phyloP scores from a whole-genome alignment of 2,113 vertebrate species.

The Semnornis frantzii region DNA sequence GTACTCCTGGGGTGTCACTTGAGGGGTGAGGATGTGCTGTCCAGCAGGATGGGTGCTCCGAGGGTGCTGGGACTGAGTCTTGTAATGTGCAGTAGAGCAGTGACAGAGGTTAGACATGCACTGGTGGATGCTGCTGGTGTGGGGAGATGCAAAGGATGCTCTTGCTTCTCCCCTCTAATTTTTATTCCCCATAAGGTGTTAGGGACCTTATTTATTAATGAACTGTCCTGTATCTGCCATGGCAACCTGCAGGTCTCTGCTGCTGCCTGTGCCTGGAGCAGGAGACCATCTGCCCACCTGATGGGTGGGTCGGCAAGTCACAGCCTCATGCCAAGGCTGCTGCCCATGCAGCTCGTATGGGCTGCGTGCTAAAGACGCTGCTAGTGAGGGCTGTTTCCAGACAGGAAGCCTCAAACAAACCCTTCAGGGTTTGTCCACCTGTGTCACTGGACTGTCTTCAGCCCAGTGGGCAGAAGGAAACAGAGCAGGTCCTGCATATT shows the following conservation, averaged over 20 bases:
- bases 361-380: rapidly evolving
- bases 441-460: not conserved
- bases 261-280: not conserved
- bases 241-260: not conserved
- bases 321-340: not conserved
- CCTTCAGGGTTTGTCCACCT: not conserved
- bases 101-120: not conserved
- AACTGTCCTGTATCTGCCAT: not conserved
- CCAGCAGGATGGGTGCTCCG: no score
- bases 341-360: not conserved
- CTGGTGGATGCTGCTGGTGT: not conserved
- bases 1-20: no score
- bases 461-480: not conserved
- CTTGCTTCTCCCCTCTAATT: not conserved
- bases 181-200: not conserved
- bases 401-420: not conserved
- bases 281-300: not conserved
- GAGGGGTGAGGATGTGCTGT: no score
- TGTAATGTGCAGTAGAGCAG: no score
- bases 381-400: not conserved
- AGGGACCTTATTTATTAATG: not conserved
- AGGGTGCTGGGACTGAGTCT: no score
- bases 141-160: not conserved
- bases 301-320: not conserved
- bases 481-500: not conserved